phyloP scores from a whole-genome alignment of 2,888 invertebrate genomes.

The Mylabris sibirica region DNA sequence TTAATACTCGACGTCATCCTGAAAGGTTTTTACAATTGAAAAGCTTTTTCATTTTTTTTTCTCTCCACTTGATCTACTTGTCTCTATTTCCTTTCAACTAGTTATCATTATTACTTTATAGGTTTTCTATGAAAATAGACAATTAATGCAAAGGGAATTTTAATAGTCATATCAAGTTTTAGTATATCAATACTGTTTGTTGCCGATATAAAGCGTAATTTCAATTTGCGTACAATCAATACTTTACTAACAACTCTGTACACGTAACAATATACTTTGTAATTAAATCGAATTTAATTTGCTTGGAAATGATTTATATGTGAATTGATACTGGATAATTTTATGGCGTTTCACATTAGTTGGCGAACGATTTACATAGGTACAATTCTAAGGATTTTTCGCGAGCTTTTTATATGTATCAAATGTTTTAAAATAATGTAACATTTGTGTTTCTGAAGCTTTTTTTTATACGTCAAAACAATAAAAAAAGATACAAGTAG shows the following conservation, averaged over 20 bases:
- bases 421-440: no score
- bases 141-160: neutral
- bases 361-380: no score
- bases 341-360: no score
- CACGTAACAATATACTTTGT: neutral
- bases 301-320: neutral
- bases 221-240: neutral
- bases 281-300: neutral
- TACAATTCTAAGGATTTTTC: no score
- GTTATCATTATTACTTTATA: neutral
- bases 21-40: conserved; percentile 16
- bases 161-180: neutral
- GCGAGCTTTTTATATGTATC: no score
- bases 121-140: neutral
- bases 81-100: neutral
- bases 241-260: neutral
- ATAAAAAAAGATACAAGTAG: no score
- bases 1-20: conserved; percentile 31
- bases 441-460: no score
- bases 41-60: conserved; percentile 12
- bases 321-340: no score
- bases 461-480: no score
- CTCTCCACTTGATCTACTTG: conserved; percentile 2
- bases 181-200: neutral
- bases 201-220: neutral